A percentile compares a stretch with the other conserved stretches of the same genome.
These are phyloP conservation scores for Podabrus alpinus DNA, from an alignment of 2,888 invertebrate species.

Conservation along the genomic window DNA sequence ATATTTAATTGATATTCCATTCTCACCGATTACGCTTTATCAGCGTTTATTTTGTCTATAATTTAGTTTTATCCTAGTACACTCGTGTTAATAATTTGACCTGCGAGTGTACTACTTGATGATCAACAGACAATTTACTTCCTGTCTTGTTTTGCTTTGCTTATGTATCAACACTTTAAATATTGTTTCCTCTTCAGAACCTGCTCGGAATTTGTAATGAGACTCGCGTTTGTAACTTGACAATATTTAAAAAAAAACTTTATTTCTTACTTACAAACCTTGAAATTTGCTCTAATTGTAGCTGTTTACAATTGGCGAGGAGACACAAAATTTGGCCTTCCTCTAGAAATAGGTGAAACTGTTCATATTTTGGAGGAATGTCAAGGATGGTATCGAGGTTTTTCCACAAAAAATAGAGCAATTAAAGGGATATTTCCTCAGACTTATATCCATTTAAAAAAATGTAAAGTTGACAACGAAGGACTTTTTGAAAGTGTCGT, in stretches of 20 bases:
- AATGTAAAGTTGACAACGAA: slow-evolving; percentile 81
- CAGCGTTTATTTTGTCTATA: not conserved
- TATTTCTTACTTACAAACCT: slow-evolving; percentile 16
- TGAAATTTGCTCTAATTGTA: slow-evolving; percentile 56
- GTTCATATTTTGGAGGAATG: slow-evolving; percentile 92
- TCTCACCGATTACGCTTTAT: not conserved
- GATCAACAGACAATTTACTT: slow-evolving; percentile 44
- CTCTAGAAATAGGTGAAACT: slow-evolving; percentile 89
- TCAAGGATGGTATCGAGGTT: slow-evolving; percentile 88
- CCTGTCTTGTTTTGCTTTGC: slow-evolving; percentile 39
- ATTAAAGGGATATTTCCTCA: slow-evolving; percentile 79
- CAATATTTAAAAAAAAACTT: slow-evolving; percentile 4
- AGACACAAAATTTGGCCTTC: slow-evolving; percentile 76
- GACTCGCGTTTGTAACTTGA: slow-evolving; percentile 3
- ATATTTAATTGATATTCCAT: not conserved
- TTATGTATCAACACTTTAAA: slow-evolving; percentile 42
- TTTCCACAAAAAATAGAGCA: slow-evolving; percentile 73
- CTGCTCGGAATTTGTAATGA: slow-evolving; percentile 51
- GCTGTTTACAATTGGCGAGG: slow-evolving; percentile 92
- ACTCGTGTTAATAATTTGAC: slow-evolving; percentile 17
- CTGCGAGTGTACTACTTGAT: slow-evolving; percentile 37
- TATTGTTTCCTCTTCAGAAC: slow-evolving; percentile 50
- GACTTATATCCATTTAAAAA: slow-evolving; percentile 76
- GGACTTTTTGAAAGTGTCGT: slow-evolving; percentile 71
- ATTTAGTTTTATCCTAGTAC: not conserved